phyloP scores from a whole-genome alignment of 2,888 invertebrate genomes.

The Lasioglossum leucozonium region DNA sequence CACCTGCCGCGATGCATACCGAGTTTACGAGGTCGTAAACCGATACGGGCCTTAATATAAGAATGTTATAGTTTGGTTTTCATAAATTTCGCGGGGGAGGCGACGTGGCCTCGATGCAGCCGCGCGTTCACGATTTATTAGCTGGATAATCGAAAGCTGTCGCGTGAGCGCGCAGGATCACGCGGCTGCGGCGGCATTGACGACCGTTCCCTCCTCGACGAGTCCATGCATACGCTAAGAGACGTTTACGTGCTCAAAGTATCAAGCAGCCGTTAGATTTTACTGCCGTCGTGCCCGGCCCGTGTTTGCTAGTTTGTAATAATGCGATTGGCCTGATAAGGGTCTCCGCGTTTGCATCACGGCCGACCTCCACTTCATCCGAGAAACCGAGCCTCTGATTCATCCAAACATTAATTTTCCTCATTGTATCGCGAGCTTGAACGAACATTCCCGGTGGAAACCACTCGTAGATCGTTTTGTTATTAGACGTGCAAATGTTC shows the following conservation, averaged over 20 bases:
- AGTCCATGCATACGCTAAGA: conserved; percentile 45
- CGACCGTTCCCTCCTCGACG: conserved; percentile 27
- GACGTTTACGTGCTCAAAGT: conserved; percentile 44
- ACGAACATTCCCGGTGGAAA: not conserved
- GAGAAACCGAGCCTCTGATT: not conserved
- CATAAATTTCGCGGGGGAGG: conserved; percentile 74
- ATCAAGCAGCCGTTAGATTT: conserved; percentile 41
- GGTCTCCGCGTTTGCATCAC: not conserved
- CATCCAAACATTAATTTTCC: not conserved
- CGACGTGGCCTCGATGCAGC: conserved; percentile 43
- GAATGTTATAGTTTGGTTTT: conserved; percentile 80
- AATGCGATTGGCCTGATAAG: conserved; percentile 14
- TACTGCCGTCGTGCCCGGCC: not conserved
- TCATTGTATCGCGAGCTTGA: not conserved
- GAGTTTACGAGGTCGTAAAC: conserved; percentile 79
- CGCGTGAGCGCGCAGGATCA: conserved; percentile 37
- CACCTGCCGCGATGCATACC: conserved; percentile 73
- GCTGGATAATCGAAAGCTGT: conserved; percentile 55
- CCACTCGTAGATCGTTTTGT: not conserved
- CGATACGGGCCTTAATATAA: conserved; percentile 79
- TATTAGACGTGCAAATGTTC: not conserved
- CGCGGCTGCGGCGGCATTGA: conserved; percentile 13
- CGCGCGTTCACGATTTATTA: conserved; percentile 52
- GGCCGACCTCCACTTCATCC: not conserved
- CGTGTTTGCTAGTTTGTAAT: conserved; percentile 24